Base-by-base conservation (phyloP, 1,140 invertebrate genomes). In the Halesus radiatus region DNA sequence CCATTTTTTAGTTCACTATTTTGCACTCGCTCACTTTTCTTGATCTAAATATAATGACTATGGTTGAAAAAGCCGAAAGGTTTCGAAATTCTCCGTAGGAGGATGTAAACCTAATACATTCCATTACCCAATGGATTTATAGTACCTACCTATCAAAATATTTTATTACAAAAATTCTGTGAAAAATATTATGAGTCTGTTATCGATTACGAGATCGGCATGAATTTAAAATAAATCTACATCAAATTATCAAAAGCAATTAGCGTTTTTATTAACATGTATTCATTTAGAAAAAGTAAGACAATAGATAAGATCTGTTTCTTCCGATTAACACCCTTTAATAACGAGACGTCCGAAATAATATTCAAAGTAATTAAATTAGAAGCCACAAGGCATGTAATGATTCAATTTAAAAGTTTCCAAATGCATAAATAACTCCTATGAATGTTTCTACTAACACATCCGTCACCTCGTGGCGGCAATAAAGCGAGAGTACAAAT, bases 281-380 rank as follows among this genome's bases (percentile, higher is more conserved):
- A 45, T 60, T 60, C 23, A 66, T 66, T 26, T 66, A 15, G 16
- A 26, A 23, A 7, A 22, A 66, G 0, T 66, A 16, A 66, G 16
- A 23, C 62, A 15, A 26, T 26, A 13, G 68, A 72, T 52, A 50
- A 53, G n/a, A 52, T 70, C 29, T 70, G 29, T 52, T 52, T 20
- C 16, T 72, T 72, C 15, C 22, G 16, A 66, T 66, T 29, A 66
- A 66, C 29, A 66, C 37, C 37, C 37, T 45, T 45, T 45, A 45
- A 45, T 45, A 45, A 45, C 37, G 37, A 10, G 37, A 8, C 8
- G 10, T 45, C 10, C 37, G 3, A 45, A 45, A 45, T 45, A 45
- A 45, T 45, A 45, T 45, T 62, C 10, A n/a, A 37, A 60, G 74
- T 76, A 60, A 62, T 76, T 76, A 76, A 76, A 76, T 76, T 76